Conservation (phyloP, 2,113 vertebrate species). For the Verasper variegatus region DNA sequence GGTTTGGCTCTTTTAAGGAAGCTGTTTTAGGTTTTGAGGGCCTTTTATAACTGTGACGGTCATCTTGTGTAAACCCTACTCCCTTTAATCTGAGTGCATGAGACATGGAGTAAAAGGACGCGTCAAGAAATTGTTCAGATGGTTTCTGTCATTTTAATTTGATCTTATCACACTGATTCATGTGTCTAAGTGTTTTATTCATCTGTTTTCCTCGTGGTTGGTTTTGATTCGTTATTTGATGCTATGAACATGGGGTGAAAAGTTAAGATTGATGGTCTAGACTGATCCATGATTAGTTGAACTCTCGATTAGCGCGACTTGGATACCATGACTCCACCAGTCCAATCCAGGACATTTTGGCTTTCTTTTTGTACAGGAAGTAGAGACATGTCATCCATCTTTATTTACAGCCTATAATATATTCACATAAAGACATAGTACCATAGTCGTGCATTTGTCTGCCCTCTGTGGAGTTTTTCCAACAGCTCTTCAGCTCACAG, state of each 20-base stretch:
- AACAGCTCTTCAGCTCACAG: constrained; percentile 44
- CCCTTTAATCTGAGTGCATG: too few relatives aligned
- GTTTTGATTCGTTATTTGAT: neutral
- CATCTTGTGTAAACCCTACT: neutral
- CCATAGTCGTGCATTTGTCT: constrained; percentile 7
- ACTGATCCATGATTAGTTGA: neutral
- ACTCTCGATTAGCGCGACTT: neutral
- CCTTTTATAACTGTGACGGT: neutral
- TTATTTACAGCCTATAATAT: neutral
- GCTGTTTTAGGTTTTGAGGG: neutral
- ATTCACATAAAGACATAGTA: neutral
- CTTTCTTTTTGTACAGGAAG: neutral
- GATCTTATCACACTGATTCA: neutral
- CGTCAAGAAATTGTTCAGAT: too few relatives aligned
- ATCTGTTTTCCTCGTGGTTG: neutral
- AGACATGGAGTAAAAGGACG: too few relatives aligned
- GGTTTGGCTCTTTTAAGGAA: constrained; percentile 6
- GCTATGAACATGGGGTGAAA: too few relatives aligned
- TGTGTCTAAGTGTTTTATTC: too few relatives aligned
- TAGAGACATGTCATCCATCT: neutral
- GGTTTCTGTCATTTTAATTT: too few relatives aligned
- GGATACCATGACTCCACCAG: neutral
- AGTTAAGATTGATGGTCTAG: neutral
- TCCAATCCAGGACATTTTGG: neutral
- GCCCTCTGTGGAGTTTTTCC: constrained; percentile 30